Evolutionary conservation across 2,888 invertebrate genomes (phyloP).

Genomic region (Meteorus colon): DNA sequence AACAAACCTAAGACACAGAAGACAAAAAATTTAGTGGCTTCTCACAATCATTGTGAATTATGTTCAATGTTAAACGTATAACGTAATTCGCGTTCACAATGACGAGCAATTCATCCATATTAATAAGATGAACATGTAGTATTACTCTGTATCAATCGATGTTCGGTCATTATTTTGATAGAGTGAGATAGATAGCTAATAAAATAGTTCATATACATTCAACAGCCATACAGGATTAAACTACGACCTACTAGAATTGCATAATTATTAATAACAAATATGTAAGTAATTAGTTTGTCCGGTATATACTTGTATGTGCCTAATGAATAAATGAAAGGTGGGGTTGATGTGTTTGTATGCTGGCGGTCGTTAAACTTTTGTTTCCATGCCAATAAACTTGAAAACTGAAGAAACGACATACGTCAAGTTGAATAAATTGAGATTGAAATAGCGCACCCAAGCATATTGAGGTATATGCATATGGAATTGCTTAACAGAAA

Average conservation of each 20-base stretch:
- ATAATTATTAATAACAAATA: slow-evolving; percentile 50
- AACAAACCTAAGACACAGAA: neutral
- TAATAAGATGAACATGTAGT: no score
- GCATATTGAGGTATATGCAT: neutral
- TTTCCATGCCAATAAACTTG: slow-evolving; percentile 39
- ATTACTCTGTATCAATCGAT: no score
- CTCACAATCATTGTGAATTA: no score
- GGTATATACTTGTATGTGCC: slow-evolving; percentile 51
- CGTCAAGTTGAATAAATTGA: neutral
- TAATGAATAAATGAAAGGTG: slow-evolving; percentile 53
- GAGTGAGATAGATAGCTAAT: no score
- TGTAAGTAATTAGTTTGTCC: slow-evolving; percentile 53
- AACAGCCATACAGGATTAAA: slow-evolving; percentile 35
- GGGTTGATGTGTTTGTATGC: slow-evolving; percentile 28
- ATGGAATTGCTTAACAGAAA: slow-evolving; percentile 2
- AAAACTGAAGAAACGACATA: neutral
- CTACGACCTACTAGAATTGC: slow-evolving; percentile 49
- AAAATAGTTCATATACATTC: slow-evolving; percentile 47
- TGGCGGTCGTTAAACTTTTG: slow-evolving; percentile 51
- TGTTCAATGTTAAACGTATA: no score
- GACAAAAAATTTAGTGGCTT: neutral
- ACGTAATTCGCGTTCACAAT: no score
- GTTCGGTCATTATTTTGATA: no score
- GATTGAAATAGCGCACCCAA: slow-evolving; percentile 23
- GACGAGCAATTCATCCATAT: no score